phyloP scores from a whole-genome alignment of 2,888 invertebrate species.

The Limnephilus lunatus region DNA sequence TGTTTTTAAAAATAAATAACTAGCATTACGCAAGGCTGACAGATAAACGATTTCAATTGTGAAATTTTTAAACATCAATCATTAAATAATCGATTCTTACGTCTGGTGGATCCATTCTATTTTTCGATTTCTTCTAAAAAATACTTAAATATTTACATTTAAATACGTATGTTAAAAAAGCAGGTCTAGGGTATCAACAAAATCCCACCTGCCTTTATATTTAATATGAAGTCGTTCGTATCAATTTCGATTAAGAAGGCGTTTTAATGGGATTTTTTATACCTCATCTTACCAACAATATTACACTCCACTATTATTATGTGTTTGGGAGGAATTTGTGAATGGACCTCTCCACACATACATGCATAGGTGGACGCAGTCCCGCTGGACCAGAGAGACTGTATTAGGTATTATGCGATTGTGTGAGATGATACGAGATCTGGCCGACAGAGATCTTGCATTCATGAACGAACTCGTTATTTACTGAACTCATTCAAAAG shows the following conservation, averaged over 20 bases:
- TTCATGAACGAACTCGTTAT: slow-evolving; percentile 10
- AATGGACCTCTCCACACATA: slow-evolving; percentile 59
- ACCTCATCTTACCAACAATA: slow-evolving; percentile 62
- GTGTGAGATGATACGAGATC: slow-evolving; percentile 4
- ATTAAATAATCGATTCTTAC: neutral
- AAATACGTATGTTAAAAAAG: slow-evolving; percentile 42
- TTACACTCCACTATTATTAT: slow-evolving; percentile 63
- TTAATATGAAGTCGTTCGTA: slow-evolving; percentile 66
- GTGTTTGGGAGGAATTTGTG: slow-evolving; percentile 64
- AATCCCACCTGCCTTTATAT: slow-evolving; percentile 45
- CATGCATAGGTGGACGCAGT: neutral
- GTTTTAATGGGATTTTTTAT: slow-evolving; percentile 66
- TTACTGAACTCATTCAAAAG: neutral
- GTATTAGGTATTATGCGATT: neutral
- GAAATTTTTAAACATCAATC: too few species aligned
- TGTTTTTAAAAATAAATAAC: too few species aligned
- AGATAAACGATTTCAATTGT: too few species aligned
- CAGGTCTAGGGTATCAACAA: slow-evolving; percentile 28
- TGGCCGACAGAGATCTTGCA: neutral
- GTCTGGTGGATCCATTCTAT: neutral
- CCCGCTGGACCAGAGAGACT: neutral
- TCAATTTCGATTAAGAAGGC: slow-evolving; percentile 66
- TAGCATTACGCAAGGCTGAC: too few species aligned
- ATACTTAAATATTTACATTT: neutral
- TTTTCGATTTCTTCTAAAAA: neutral